These are phyloP conservation scores for Anoplophora glabripennis DNA, from an alignment of 1,140 invertebrate genomes.

Conservation along the genomic window DNA sequence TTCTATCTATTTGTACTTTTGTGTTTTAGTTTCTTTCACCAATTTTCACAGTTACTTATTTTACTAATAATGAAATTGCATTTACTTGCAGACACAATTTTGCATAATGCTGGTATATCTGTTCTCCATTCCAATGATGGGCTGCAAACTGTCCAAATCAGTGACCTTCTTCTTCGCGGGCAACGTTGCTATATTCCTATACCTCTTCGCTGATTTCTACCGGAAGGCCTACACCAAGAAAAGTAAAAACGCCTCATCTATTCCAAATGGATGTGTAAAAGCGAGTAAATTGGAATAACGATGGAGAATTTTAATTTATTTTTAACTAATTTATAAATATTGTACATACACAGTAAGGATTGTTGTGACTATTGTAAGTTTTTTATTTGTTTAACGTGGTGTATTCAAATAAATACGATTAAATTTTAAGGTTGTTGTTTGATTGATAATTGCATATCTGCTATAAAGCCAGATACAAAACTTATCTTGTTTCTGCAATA, in stretches of 20 bases:
- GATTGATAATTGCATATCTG: too few species aligned
- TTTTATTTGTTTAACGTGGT: too few species aligned
- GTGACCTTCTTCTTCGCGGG: conserved; percentile 61
- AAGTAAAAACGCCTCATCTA: conserved; percentile 1
- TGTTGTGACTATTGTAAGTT: too few species aligned
- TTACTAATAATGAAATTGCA: neutral
- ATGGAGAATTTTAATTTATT: neutral
- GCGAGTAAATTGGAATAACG: neutral
- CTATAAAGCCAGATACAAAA: too few species aligned
- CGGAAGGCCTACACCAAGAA: conserved; percentile 57
- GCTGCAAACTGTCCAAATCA: conserved; percentile 57
- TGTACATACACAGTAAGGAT: too few species aligned
- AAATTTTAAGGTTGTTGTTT: too few species aligned
- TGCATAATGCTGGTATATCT: conserved; percentile 56
- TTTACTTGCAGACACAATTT: conserved; percentile 54
- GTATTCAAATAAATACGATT: too few species aligned
- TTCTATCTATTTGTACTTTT: too few species aligned
- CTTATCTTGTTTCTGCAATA: too few species aligned
- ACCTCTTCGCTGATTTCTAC: conserved; percentile 58
- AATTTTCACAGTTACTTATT: too few species aligned
- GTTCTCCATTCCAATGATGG: conserved; percentile 52
- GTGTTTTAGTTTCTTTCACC: too few species aligned
- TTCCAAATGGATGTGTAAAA: neutral
- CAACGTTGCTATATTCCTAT: conserved; percentile 56
- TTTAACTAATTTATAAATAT: too few species aligned